Conservation (phyloP, 2,888 invertebrate genomes). For the Eutolmus rufibarbis region DNA sequence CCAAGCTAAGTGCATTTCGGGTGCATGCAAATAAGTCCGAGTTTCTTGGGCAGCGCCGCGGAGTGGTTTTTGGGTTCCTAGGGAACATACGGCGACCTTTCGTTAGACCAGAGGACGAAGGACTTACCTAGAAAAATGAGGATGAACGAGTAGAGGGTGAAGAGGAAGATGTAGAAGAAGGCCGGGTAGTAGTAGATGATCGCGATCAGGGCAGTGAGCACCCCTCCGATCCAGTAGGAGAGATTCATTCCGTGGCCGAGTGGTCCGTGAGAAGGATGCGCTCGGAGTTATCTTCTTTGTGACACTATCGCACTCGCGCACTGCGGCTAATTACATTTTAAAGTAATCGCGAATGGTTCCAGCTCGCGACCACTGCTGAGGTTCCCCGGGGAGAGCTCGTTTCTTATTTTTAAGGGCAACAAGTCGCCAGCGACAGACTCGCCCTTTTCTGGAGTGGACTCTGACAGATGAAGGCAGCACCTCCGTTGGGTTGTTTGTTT, state of each 20-base stretch:
- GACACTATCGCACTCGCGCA: background rate
- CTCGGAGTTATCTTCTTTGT: background rate
- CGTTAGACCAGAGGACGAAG: background rate
- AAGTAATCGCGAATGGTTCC: background rate
- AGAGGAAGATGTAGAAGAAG: conserved; percentile 60
- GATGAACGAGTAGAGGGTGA: conserved; percentile 59
- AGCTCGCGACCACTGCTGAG: background rate
- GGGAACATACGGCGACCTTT: background rate
- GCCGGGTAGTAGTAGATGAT: conserved; percentile 62
- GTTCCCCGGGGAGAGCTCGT: background rate
- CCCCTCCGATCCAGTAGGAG: conserved; percentile 47
- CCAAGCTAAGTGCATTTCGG: background rate
- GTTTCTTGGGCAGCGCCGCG: background rate
- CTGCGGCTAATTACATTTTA: background rate
- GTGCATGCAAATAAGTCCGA: background rate
- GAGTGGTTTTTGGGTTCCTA: background rate
- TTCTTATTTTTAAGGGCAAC: background rate
- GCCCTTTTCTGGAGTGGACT: conserved; percentile 12
- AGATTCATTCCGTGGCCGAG: conserved; percentile 43
- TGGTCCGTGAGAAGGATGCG: background rate
- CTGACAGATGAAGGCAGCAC: background rate
- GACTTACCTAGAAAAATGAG: conserved; percentile 59
- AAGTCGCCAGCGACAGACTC: conserved; percentile 8
- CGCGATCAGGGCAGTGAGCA: conserved; percentile 55
- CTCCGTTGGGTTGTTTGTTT: background rate